A percentile compares a stretch with the other conserved stretches of the same genome.
Evolutionary conservation across 2,888 invertebrate species (phyloP).

Genomic region (Papilio elwesi): DNA sequence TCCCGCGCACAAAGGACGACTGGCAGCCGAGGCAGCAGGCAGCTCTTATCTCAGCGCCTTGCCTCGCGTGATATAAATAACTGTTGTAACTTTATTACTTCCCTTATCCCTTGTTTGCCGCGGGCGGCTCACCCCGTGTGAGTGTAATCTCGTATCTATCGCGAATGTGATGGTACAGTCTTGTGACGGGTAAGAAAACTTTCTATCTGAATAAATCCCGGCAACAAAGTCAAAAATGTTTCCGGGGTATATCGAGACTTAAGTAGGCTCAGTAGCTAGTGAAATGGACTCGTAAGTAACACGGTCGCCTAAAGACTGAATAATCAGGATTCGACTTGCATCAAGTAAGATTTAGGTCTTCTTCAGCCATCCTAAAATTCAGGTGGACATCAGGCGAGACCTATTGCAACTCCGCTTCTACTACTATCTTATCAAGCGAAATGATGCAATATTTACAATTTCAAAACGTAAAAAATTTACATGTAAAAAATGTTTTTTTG

Average conservation of each 20-base stretch:
- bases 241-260: neutral
- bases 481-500: neutral
- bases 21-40: constrained; percentile 45
- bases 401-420: no score
- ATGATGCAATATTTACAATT: neutral
- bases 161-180: neutral
- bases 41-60: constrained; percentile 42
- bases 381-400: no score
- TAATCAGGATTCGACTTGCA: no score
- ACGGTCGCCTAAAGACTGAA: no score
- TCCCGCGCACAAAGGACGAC: constrained; percentile 50
- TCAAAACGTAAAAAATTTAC: neutral
- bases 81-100: constrained; percentile 44
- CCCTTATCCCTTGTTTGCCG: constrained; percentile 34
- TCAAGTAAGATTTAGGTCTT: no score
- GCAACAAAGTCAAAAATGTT: neutral
- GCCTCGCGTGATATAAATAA: constrained; percentile 44
- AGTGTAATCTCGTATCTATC: constrained; percentile 11
- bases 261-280: neutral
- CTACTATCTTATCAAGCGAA: neutral
- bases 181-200: neutral
- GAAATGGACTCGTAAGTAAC: no score
- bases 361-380: no score
- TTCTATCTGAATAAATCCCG: constrained; percentile 20
- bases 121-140: neutral